Evolutionary conservation across 30 jellyfish, hydroid and myxozoan species (phyloP).

Genomic region (Cassiopea andromeda): DNA sequence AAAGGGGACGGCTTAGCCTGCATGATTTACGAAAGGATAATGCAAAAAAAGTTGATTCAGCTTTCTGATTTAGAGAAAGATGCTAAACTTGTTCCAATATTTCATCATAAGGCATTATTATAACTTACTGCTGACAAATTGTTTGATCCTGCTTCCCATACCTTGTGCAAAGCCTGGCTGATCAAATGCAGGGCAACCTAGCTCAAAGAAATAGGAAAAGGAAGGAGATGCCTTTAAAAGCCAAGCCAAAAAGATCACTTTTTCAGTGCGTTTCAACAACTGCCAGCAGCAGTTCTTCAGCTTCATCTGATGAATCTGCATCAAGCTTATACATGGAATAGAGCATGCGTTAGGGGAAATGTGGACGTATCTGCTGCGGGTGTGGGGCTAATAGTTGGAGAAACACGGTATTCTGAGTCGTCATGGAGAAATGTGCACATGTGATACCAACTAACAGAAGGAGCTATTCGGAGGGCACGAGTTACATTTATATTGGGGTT

Average conservation of each 20-base stretch:
- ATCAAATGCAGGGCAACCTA: constrained; percentile 17
- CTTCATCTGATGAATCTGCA: constrained; percentile 21
- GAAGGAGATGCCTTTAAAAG: constrained; percentile 6
- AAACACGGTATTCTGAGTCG: too few relatives aligned
- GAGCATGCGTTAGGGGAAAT: too few relatives aligned
- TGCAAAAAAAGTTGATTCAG: constrained; percentile 45
- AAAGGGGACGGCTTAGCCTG: constrained; percentile 15
- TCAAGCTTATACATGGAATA: neutral
- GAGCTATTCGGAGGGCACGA: too few relatives aligned
- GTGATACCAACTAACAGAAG: too few relatives aligned
- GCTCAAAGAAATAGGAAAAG: constrained; percentile 22
- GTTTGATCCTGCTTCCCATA: neutral
- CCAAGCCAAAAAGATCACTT: constrained; percentile 27
- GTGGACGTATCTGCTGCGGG: too few relatives aligned
- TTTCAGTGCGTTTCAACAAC: constrained; percentile 23
- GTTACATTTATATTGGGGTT: too few relatives aligned
- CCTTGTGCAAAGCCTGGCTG: neutral
- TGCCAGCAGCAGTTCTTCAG: constrained; percentile 25
- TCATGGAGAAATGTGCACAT: too few relatives aligned
- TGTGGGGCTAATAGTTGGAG: too few relatives aligned
- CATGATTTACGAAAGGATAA: constrained; percentile 26
- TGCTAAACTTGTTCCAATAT: constrained; percentile 16
- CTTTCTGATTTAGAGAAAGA: constrained; percentile 49
- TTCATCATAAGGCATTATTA: constrained; percentile 15
- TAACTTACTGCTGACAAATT: constrained; percentile 1